Base-by-base conservation (phyloP, 2,888 invertebrate species). In the Spisula subtruncata region DNA sequence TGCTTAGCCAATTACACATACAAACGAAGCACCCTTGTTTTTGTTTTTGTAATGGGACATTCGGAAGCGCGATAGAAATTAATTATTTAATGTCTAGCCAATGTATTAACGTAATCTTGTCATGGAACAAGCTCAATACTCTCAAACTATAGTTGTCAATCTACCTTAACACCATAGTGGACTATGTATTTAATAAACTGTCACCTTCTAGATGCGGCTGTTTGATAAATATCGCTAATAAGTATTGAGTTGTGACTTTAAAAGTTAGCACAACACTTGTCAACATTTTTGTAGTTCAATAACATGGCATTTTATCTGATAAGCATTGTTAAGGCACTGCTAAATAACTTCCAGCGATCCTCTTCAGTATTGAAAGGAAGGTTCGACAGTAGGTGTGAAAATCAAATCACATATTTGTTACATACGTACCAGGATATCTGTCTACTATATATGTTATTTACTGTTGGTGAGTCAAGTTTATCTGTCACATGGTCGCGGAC, bases 321-420 rank as follows among this genome's bases (percentile, higher is more conserved):
- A 71, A 32, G 71, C 32, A 71, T 71, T 71, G 71, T 71, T 16
- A 71, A 32, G 14, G 71, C 32, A 71, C 29, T 32, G 32, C 32
- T 71, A 71, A 71, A 32, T 71, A 71, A 71, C 71, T 32, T 71
- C 29, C 32, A 71, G 32, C n/a, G 14, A 71, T 71, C 71, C 10
- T 71, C 29, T 71, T 32, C 2, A 16, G 32, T n/a, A 32, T 32
- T 32, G 29, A 71, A 32, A 32, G 14, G 71, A 32, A 71, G 32
- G 29, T 18, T 71, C 1, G 71, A 29, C 32, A 1, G 32, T 29
- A 32, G 6, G 71, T 71, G 71, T 71, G 29, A 71, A 71, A 71
- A 71, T 32, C 29, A 60, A 60, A 60, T 60, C 60, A 60, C 60
- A n/a, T 60, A 60, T 60, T 60, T 60, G 60, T 60, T n/a, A 60